phyloP scores from a whole-genome alignment of 1,140 invertebrate species.

The Penaeus japonicus region DNA sequence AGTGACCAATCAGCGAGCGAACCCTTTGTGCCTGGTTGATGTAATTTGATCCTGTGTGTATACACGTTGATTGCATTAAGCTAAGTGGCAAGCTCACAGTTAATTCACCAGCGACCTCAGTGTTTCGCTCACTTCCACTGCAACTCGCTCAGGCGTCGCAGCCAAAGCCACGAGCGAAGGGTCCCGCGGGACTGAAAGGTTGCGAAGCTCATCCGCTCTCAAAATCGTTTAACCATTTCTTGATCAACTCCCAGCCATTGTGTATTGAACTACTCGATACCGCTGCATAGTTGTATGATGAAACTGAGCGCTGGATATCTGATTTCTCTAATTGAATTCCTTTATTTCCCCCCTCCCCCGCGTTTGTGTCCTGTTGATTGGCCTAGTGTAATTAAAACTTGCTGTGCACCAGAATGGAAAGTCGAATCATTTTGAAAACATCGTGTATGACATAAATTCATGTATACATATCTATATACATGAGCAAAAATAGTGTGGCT shows the following conservation, averaged over 20 bases:
- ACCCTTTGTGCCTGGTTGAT: conserved; percentile 58
- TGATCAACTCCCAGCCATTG: conserved; percentile 56
- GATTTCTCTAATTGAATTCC: conserved; percentile 59
- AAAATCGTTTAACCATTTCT: conserved; percentile 58
- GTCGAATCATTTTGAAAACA: conserved; percentile 49
- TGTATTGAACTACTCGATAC: conserved; percentile 58
- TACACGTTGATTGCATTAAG: conserved; percentile 59
- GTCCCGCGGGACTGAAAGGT: conserved; percentile 38
- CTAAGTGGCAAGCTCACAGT: conserved; percentile 59
- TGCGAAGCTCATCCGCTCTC: conserved; percentile 39
- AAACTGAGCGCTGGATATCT: conserved; percentile 54
- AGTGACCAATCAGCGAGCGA: conserved; percentile 58
- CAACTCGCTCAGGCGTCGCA: conserved; percentile 25
- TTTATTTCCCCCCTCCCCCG: conserved; percentile 48
- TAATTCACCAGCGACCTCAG: conserved; percentile 50
- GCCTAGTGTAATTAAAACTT: conserved; percentile 56
- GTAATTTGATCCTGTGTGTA: conserved; percentile 59
- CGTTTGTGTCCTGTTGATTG: conserved; percentile 54
- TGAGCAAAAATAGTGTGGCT: neutral
- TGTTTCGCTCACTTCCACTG: conserved; percentile 52
- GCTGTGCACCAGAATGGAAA: conserved; percentile 49
- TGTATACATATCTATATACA: neutral
- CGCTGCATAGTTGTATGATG: conserved; percentile 57
- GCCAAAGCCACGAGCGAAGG: conserved; percentile 20
- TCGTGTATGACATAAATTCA: conserved; percentile 32